Evolutionary conservation across 2,797 vertebrate genomes (phyloP), one percentile per base, ranked within the genome.

Genomic region (Otolemur crassicaudatus): DNA sequence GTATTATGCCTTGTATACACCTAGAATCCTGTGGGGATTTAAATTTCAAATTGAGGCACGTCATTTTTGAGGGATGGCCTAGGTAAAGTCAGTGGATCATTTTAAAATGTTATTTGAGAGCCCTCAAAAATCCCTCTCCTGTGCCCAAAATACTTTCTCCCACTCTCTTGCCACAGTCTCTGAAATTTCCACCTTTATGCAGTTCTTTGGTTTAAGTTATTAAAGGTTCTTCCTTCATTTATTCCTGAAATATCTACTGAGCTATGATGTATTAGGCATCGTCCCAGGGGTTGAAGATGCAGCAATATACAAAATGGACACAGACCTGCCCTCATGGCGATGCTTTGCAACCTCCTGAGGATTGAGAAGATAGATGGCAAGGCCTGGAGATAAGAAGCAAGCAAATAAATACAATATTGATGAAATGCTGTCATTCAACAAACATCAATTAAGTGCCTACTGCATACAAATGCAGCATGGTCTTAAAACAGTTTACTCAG

Each of bases 1-100:
- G 96, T 96, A 87, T 95, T 96, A 96, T 79, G 94, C 61, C 82
- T 90, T 93, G 84, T 94, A 94, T 70, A 90, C 79, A 96, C 96
- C 93, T 97, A 88, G 46, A 93, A 92, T 92, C 87, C 95, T 43
- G 4, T 93, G 90, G 81, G 91, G 76, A 93, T 96, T 97, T 97
- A 93, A 95, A 94, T 95, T 97, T 97, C 94, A 96, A 96, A 94
- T 80, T 23, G 70, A 96, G 85, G 34, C 77, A 94, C 77, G 72
- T 96, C 91, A 91, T 76, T 93, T 89, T 75, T 31, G 37, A 94
- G 77, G 49, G 43, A 67, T 58, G 40, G 53, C 63, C 81, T 70
- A 31, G 16, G 25, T 77, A 95, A 92, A 95, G 73, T 40, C 80
- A 72, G 85, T 20, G n/a, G 27, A 31, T 87, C 37, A 37, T 86